Evolutionary conservation across 2,888 invertebrate genomes (phyloP).

Genomic region (Pachliopta kotzebuea): DNA sequence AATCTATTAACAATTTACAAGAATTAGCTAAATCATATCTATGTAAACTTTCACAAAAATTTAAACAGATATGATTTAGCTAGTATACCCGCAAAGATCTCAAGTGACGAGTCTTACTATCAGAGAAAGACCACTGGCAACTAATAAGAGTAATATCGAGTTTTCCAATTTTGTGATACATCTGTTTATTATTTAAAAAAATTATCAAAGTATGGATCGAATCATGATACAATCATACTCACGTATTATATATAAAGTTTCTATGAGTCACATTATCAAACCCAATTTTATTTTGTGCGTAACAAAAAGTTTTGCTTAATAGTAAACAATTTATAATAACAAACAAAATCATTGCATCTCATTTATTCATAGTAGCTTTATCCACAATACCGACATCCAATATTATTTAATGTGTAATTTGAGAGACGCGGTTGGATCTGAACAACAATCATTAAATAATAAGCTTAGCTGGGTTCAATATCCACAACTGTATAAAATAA

Average conservation of each 20-base stretch:
- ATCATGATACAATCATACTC: conserved; percentile 38
- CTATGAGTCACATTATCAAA: conserved; percentile 39
- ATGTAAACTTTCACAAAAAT: no score
- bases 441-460: background rate
- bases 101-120: no score
- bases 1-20: no score
- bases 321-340: conserved; percentile 3
- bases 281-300: conserved; percentile 18
- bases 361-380: background rate
- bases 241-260: conserved; percentile 57
- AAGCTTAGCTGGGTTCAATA: background rate
- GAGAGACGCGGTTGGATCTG: no score
- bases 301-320: conserved; percentile 10
- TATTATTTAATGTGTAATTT: background rate
- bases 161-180: no score
- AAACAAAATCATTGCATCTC: conserved; percentile 19
- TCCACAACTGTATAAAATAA: background rate
- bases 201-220: no score
- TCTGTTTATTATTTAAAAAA: no score
- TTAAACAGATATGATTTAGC: no score
- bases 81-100: no score
- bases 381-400: background rate
- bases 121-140: no score
- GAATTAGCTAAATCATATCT: no score
- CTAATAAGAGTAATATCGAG: no score